Evolutionary conservation across 2,797 vertebrate genomes (phyloP), one percentile per base, ranked within the genome.

Genomic region (Xenentodon cancila): DNA sequence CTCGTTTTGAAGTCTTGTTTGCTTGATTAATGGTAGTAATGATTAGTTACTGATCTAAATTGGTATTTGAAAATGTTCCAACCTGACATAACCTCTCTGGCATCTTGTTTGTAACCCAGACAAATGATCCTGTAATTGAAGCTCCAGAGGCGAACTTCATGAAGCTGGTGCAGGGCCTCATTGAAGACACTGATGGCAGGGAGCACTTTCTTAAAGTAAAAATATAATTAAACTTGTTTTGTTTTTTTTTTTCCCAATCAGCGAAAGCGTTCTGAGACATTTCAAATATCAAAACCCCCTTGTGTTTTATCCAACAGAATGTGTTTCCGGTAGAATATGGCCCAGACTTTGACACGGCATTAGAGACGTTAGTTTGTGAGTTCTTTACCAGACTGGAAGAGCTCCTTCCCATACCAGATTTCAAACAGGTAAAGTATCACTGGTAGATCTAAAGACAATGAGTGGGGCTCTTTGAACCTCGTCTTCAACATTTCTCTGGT

Each of bases 71-170:
- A 32, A 3, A 30, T 22, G 52, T 11, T 47, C 2, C 13, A 15
- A 40, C 13, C 0, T 1, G 1, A 40, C n/a, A 1, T 51, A 1
- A 44, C 43, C 13, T 73, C 6, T 27, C 5, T 60, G 16, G 7
- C 42, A 13, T 65, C 45, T 52, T 68, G 3, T 82, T 59, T 63
- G n/a, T 40, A 5, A 42, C 59, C 2, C 56, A 91, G 90, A 84
- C 88, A 50, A 91, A 77, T 53, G 90, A 92, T 77, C 82, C 87
- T 34, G 85, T 88, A 0, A 88, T 88, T 54, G 91, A 92, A 64
- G 90, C 89, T 45, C 90, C 91, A 40, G 90, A 92, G 68, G 89
- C 86, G 0, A 92, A 92, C 64, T 92, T 92, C n/a, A 91, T 92
- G 90, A 92, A 91, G 79, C 64, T 92, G 49, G 90, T 92, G 0